Percentiles rank a stretch among this genome's conserved stretches.
Conservation (phyloP, 2,888 invertebrate genomes). For the Dendrolimus houi region DNA sequence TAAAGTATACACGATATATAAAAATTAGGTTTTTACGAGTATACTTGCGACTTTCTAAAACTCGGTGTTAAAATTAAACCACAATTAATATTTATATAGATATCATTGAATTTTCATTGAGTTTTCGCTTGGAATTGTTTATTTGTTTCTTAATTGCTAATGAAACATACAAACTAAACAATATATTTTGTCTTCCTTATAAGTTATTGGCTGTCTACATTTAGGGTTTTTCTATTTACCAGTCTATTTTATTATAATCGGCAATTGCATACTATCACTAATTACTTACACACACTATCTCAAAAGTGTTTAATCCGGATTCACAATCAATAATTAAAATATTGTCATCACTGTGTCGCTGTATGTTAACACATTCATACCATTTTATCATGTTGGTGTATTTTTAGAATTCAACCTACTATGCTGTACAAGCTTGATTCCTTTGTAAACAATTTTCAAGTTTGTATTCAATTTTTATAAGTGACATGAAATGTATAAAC, state of each 20-base stretch:
- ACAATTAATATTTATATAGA: background rate
- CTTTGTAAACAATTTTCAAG: conserved; percentile 53
- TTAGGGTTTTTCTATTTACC: background rate
- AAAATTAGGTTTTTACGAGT: background rate
- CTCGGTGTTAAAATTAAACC: background rate
- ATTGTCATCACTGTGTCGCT: conserved; percentile 61
- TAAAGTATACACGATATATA: background rate
- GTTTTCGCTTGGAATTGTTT: background rate
- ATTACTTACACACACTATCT: conserved; percentile 18
- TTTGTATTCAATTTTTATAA: conserved; percentile 24
- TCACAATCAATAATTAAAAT: conserved; percentile 41
- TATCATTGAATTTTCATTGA: background rate
- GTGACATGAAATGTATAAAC: conserved; percentile 19
- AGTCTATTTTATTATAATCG: background rate
- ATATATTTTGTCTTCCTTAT: background rate
- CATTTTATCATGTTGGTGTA: conserved; percentile 67
- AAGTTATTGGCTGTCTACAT: background rate
- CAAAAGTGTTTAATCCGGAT: conserved; percentile 53
- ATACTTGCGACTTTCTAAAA: background rate
- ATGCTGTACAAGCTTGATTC: conserved; percentile 54
- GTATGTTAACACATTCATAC: conserved; percentile 60
- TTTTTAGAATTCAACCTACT: conserved; percentile 62
- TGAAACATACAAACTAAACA: background rate
- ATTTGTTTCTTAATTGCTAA: background rate
- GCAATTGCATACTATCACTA: conserved; percentile 16